Percentiles rank a stretch among this genome's conserved stretches.
Conservation (phyloP, 1,140 invertebrate species). For the Agrypnia vestita region DNA sequence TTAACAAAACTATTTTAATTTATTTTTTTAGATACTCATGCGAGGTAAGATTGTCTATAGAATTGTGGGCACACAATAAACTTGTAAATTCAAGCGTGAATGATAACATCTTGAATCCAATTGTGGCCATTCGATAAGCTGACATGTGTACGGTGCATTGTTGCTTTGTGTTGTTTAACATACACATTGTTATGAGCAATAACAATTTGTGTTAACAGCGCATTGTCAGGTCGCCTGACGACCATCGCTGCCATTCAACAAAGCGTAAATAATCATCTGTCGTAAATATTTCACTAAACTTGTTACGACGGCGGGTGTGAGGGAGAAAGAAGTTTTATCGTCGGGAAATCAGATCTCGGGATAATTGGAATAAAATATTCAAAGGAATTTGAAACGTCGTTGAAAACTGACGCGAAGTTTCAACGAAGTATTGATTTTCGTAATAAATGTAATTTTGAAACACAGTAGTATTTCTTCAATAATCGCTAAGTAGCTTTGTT, state of each 20-base stretch:
- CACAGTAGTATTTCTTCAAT: no score
- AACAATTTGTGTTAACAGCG: slow-evolving; percentile 42
- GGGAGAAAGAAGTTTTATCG: slow-evolving; percentile 15
- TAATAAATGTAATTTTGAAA: no score
- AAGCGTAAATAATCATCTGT: slow-evolving; percentile 37
- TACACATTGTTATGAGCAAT: slow-evolving; percentile 46
- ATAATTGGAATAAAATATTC: slow-evolving; percentile 22
- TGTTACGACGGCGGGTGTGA: slow-evolving; percentile 10
- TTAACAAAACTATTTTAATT: no score
- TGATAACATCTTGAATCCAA: slow-evolving; percentile 50
- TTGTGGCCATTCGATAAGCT: slow-evolving; percentile 44
- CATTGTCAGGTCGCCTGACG: slow-evolving; percentile 29
- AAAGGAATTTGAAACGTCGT: background rate
- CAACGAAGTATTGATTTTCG: no score
- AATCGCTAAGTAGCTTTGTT: no score
- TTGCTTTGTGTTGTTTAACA: slow-evolving; percentile 44
- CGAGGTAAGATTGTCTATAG: no score
- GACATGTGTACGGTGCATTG: slow-evolving; percentile 52
- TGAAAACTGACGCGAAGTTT: no score
- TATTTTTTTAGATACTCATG: no score
- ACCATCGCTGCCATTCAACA: slow-evolving; percentile 13
- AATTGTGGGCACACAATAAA: slow-evolving; percentile 17
- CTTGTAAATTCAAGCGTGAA: slow-evolving; percentile 35
- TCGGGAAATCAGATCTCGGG: background rate
- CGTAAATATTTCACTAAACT: slow-evolving; percentile 25